Evolutionary conservation across 2,797 vertebrate species (phyloP), one percentile per base, ranked within the genome.

Genomic region (Phoxinus dragarum): DNA sequence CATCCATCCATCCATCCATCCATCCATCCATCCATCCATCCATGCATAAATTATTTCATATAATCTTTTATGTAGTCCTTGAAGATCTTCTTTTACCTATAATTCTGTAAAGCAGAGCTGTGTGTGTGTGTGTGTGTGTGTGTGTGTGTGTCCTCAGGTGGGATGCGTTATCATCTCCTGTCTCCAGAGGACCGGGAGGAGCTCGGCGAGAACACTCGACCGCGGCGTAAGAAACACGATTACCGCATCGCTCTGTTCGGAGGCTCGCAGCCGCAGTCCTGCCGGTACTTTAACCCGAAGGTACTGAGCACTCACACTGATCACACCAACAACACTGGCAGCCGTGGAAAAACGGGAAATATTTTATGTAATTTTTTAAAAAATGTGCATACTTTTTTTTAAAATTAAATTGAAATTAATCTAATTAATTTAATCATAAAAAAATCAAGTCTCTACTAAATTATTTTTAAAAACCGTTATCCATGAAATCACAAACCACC

Each of bases 211-310:
- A 98, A 96, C 86, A 99, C 97, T 3, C 94, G 97, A 61, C 97
- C 97, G 0, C 94, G 98, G 72, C 97, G 98, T 81, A 99, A 99
- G 94, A 99, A 99, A 80, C 97, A 99, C 0, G 98, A 99, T 92
- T 99, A 98, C 82, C 97, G 97, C 84, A 98, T 99, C 80, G 98
- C 97, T 81, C 93, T 99, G 52, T 99, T 99, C 90, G 98, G 98
- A 87, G 98, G 98, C 84, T 99, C 98, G 6, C 98, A 99, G 92
- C 98, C 97, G 77, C 98, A 99, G 89, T 99, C 98, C 89, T 99
- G 98, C 91, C 96, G 98, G 93, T 99, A 99, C 89, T 99, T 99
- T 91, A 99, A 99, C 92, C 98, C 98, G 69, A 99, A 99, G 96
- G 98, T 99, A 95, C 80, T 14, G 11, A 27, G 0, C 19, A 1